Evolutionary conservation across 2,113 vertebrate genomes (phyloP).

Genomic region (Solenodon paradoxus): DNA sequence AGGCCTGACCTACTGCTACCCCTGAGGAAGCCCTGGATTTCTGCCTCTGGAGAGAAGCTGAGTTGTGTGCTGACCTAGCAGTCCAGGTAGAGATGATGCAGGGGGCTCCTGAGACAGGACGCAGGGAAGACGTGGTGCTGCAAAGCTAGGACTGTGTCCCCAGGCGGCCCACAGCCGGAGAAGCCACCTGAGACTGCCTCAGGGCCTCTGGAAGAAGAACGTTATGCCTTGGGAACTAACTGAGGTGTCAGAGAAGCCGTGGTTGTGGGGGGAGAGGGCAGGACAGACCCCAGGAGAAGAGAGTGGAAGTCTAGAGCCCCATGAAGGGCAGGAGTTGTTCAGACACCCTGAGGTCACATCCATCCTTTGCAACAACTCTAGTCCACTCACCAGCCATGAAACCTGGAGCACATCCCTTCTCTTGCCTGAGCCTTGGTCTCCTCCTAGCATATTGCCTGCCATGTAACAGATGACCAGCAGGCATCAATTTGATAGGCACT

Average conservation of each 20-base stretch:
- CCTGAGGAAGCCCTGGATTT: neutral
- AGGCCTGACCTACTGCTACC: neutral
- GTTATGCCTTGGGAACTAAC: neutral
- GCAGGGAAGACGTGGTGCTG: neutral
- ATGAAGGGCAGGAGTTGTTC: neutral
- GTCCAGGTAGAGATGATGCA: neutral
- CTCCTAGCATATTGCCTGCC: neutral
- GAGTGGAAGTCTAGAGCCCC: neutral
- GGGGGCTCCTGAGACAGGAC: neutral
- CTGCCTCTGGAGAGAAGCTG: neutral
- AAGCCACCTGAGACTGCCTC: neutral
- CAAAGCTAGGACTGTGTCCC: neutral
- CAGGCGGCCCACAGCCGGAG: neutral
- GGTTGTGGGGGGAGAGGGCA: neutral
- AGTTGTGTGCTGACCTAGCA: neutral
- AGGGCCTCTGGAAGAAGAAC: neutral
- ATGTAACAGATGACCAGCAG: neutral
- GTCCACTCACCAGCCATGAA: accelerated
- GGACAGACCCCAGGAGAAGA: neutral
- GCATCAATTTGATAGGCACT: neutral
- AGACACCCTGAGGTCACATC: too few species aligned
- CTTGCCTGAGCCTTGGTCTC: neutral
- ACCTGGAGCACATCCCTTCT: neutral
- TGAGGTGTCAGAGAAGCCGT: neutral
- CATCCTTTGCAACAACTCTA: too few species aligned